These are phyloP conservation scores for Holocentrus rufus DNA, from an alignment of 2,797 vertebrate genomes.

Conservation along the genomic window DNA sequence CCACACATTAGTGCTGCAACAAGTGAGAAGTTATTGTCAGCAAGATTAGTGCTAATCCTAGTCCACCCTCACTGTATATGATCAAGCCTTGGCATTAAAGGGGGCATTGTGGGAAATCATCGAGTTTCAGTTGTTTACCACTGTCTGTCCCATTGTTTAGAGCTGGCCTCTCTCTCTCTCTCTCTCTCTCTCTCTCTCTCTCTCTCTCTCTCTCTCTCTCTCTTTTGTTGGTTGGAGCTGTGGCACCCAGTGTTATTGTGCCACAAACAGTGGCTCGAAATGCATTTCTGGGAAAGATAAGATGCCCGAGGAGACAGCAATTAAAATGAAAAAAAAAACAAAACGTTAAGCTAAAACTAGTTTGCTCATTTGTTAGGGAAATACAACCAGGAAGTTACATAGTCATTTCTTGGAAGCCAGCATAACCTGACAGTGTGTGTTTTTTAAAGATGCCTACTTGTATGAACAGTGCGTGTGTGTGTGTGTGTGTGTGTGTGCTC, in stretches of 20 bases:
- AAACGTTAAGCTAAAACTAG: neutral
- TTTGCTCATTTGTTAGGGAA: constrained; percentile 4
- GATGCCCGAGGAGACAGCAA: constrained; percentile 62
- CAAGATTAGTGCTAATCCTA: constrained; percentile 21
- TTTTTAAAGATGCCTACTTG: neutral
- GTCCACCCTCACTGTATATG: constrained; percentile 43
- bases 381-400: neutral
- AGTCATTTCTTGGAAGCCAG: neutral
- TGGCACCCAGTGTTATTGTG: constrained; percentile 74
- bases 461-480: neutral
- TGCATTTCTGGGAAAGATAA: constrained; percentile 69
- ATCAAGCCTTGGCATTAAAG: constrained; percentile 62
- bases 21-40: constrained; percentile 53
- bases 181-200: neutral
- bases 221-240: constrained; percentile 72
- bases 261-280: constrained; percentile 72
- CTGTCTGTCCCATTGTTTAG: constrained; percentile 41
- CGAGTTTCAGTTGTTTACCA: constrained; percentile 59
- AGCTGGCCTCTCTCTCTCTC: constrained; percentile 4
- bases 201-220: constrained; percentile 12
- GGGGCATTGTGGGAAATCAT: constrained; percentile 65
- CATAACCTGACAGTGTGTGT: neutral
- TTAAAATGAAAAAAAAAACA: constrained; percentile 23
- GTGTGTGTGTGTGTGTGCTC: neutral
- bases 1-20: constrained; percentile 27